These are phyloP conservation scores for Coelinius sp. DNA, from an alignment of 2,888 invertebrate species.

Conservation along the genomic window DNA sequence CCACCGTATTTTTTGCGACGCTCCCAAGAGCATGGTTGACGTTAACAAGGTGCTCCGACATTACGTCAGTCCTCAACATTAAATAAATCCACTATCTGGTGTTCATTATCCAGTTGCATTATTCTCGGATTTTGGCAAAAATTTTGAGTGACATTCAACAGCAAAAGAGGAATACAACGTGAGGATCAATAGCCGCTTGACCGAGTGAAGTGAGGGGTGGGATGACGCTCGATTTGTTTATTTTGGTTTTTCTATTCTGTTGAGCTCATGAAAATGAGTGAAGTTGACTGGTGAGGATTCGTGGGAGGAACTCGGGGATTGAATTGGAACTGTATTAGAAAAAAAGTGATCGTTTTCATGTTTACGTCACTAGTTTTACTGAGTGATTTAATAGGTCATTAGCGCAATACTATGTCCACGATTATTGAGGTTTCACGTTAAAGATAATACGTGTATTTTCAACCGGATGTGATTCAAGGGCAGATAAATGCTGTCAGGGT, in stretches of 20 bases:
- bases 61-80: no score
- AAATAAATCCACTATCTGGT: neutral
- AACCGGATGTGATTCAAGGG: neutral
- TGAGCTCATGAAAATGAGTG: neutral
- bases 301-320: neutral
- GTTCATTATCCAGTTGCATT: neutral
- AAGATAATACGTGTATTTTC: no score
- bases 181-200: slow-evolving; percentile 4
- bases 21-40: slow-evolving; percentile 3
- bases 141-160: neutral
- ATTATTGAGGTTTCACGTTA: no score
- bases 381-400: no score
- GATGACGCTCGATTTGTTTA: neutral
- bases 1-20: neutral
- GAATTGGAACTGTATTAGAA: no score
- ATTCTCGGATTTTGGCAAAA: neutral
- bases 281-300: neutral
- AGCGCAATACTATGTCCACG: no score
- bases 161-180: slow-evolving; percentile 6
- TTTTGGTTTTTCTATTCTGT: neutral
- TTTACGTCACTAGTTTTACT: no score
- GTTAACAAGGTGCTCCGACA: neutral
- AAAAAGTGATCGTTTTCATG: neutral
- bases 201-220: neutral
- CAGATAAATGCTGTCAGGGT: neutral